Conservation (phyloP, 2,888 invertebrate species). For the Lepidochrysops patricia region DNA sequence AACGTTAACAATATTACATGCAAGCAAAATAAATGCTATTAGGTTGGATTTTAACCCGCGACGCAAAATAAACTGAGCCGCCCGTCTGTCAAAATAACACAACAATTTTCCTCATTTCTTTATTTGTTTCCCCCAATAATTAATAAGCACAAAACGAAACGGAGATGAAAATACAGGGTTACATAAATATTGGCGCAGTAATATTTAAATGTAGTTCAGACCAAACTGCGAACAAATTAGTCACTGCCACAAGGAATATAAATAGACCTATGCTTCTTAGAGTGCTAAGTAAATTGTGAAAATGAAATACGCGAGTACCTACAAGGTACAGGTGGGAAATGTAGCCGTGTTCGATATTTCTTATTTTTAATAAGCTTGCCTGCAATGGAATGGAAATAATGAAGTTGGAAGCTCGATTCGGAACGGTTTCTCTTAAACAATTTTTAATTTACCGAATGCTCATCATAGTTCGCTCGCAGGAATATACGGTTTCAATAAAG, state of each 20-base stretch:
- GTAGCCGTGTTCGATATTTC: background rate
- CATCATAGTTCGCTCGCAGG: conserved; percentile 24
- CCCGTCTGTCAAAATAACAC: background rate
- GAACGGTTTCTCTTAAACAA: conserved; percentile 25
- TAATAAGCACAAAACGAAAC: background rate
- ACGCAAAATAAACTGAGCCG: background rate
- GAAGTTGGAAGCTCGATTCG: conserved; percentile 20
- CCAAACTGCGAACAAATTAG: conserved; percentile 38
- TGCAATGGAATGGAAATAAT: conserved; percentile 25
- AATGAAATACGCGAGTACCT: conserved; percentile 11
- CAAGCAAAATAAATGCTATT: background rate
- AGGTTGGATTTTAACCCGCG: background rate
- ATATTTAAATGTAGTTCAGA: conserved; percentile 30
- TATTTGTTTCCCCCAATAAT: background rate
- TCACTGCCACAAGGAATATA: conserved; percentile 37
- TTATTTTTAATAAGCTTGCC: conserved; percentile 6
- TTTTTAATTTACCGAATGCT: conserved; percentile 29
- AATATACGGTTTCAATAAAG: conserved; percentile 13
- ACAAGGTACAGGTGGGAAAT: conserved; percentile 7
- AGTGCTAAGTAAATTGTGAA: conserved; percentile 17
- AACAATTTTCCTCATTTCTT: background rate
- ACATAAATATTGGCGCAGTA: conserved; percentile 24
- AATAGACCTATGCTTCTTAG: conserved; percentile 37
- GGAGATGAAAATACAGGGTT: conserved; percentile 16
- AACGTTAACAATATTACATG: too few relatives aligned